Evolutionary conservation across 2,888 invertebrate species (phyloP), one percentile per base, ranked within the genome.

Genomic region (Calameuta pallipes): DNA sequence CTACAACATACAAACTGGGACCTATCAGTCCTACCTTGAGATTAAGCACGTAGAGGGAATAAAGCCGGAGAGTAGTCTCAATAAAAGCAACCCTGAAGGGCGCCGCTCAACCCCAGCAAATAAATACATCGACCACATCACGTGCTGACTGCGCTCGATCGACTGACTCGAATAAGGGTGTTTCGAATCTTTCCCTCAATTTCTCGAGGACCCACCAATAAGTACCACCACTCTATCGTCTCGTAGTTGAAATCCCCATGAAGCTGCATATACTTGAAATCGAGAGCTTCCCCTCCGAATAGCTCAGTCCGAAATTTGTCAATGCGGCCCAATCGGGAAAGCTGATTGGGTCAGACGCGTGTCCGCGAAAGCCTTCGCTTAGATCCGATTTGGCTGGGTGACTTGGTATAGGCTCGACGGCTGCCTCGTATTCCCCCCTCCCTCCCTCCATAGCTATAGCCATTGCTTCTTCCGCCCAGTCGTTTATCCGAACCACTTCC

Each of bases 41-140:
- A 76, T 76, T 76, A 73, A 78, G 78, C 78, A 78, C 76, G 78
- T 78, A 73, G 74, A 75, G 78, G 81, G 82, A 86, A 86, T 86
- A 78, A 78, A 78, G 76, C 68, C 73, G 73, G 78, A 56, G 78
- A 78, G 81, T 75, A 78, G 80, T 76, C 69, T 82, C 83, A 87
- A 87, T 87, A 87, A 88, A 88, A 87, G 81, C 83, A 80, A 79
- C 84, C 83, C 83, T 85, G 82, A 83, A 86, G 85, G 83, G 80
- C 68, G 81, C 82, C 76, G 79, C 82, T 79, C 82, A 79, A 75
- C 83, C 82, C 78, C 68, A 80, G 76, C 81, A 83, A 85, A 88
- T 87, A 86, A 87, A 87, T 86, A 88, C 80, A 83, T 83, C 82
- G 76, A 78, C 74, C 75, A 81, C 79, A 81, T 88, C 83, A 81